Evolutionary conservation across 2,797 vertebrate genomes (phyloP).

Genomic region (Pseudochirops cupreus): DNA sequence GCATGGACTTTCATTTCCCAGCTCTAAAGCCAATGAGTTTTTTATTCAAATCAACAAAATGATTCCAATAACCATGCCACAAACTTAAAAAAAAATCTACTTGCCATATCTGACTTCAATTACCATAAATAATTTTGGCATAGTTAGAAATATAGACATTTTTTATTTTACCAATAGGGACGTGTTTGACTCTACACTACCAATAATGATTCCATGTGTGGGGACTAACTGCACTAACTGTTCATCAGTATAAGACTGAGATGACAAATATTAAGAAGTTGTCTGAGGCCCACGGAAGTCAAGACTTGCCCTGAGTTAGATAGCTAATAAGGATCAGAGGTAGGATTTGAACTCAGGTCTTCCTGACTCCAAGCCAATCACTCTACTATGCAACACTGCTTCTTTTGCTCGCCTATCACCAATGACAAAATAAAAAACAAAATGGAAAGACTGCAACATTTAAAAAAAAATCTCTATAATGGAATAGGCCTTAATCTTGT

Average conservation of each 20-base stretch:
- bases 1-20: background rate
- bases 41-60: conserved; percentile 3
- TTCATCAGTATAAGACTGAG: background rate
- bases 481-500: background rate
- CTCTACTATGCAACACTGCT: background rate
- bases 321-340: background rate
- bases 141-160: background rate
- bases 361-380: background rate
- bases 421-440: background rate
- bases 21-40: conserved; percentile 3
- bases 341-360: background rate
- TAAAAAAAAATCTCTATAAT: background rate
- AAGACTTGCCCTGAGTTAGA: background rate
- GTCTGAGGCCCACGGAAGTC: background rate
- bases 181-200: background rate
- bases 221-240: background rate
- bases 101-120: background rate
- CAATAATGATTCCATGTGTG: background rate
- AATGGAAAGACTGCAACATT: background rate
- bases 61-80: background rate
- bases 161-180: background rate
- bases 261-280: background rate
- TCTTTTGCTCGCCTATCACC: background rate
- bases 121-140: background rate
- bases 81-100: background rate